These are phyloP conservation scores for Enteromius anoplus DNA, from an alignment of 2,797 vertebrate genomes.

Conservation along the genomic window DNA sequence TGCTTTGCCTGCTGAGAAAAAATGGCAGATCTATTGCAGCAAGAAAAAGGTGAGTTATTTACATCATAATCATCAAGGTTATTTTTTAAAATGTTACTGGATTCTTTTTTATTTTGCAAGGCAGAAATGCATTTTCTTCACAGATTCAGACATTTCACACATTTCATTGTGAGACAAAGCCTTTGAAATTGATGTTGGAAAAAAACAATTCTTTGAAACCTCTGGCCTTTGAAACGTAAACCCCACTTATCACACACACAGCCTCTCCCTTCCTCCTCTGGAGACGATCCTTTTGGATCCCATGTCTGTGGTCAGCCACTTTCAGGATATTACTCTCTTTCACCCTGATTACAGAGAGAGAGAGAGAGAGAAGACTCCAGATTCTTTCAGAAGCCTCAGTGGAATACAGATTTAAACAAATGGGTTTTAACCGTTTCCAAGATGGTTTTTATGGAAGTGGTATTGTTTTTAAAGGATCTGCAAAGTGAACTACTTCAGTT, in stretches of 20 bases:
- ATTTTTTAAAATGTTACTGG: background rate
- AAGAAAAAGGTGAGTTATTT: conserved; percentile 91
- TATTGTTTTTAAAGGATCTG: conserved; percentile 17
- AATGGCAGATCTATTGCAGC: conserved; percentile 99
- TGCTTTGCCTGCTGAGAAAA: conserved; percentile 94
- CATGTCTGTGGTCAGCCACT: conserved; percentile 47
- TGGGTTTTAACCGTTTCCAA: conserved; percentile 41
- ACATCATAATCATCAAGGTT: background rate
- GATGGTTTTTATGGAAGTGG: conserved; percentile 30
- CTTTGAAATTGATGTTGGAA: conserved; percentile 47
- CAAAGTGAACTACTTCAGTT: conserved; percentile 18
- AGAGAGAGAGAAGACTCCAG: background rate
- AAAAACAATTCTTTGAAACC: conserved; percentile 33
- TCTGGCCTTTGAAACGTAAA: conserved; percentile 5
- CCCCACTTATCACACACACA: conserved; percentile 27
- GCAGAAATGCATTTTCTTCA: background rate
- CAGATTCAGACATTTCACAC: conserved; percentile 33
- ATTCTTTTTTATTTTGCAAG: background rate
- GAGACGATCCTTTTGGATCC: conserved; percentile 23
- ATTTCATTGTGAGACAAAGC: conserved; percentile 24
- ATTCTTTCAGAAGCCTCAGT: conserved; percentile 34
- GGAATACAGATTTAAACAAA: conserved; percentile 52
- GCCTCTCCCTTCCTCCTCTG: conserved; percentile 49
- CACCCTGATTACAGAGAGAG: conserved; percentile 44
- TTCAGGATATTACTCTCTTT: conserved; percentile 52